Percentiles rank a stretch among this genome's conserved stretches.
phyloP scores from a whole-genome alignment of 2,113 vertebrate genomes.

The Nannospalax galili region DNA sequence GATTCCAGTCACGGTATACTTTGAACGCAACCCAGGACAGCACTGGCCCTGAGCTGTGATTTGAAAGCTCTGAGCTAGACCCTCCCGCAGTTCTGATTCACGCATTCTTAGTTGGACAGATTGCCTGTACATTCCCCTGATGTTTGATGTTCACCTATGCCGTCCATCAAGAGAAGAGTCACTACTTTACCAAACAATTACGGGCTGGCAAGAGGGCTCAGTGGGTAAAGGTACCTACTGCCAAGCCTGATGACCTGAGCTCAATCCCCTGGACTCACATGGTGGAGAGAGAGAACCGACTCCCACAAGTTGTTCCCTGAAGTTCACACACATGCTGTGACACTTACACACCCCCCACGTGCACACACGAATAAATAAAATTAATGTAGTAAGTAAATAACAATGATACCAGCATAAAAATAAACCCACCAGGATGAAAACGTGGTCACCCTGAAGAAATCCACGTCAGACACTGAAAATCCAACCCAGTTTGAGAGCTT shows the following conservation, averaged over 20 bases:
- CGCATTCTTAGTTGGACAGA: not conserved
- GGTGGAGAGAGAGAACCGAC: not conserved
- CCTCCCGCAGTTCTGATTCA: not conserved
- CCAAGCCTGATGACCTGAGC: not conserved
- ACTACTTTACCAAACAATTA: not conserved
- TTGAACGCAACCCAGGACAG: accelerated
- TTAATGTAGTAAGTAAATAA: not conserved
- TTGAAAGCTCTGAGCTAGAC: not conserved
- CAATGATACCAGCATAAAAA: not conserved
- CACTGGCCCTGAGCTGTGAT: accelerated
- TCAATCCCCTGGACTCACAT: not conserved
- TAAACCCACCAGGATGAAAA: not conserved
- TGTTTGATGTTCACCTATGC: not conserved
- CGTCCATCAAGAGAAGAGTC: not conserved
- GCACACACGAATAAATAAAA: not conserved
- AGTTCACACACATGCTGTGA: not conserved
- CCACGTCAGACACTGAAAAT: slow-evolving; percentile 55
- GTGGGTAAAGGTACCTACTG: too few species aligned
- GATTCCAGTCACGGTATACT: accelerated
- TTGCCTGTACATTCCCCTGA: not conserved
- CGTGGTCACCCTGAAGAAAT: not conserved
- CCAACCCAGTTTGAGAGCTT: not conserved
- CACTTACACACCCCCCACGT: accelerated
- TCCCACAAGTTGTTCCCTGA: not conserved
- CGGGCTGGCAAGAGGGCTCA: not conserved